Conservation (phyloP, 2,113 vertebrate species). For the Scomber japonicus region DNA sequence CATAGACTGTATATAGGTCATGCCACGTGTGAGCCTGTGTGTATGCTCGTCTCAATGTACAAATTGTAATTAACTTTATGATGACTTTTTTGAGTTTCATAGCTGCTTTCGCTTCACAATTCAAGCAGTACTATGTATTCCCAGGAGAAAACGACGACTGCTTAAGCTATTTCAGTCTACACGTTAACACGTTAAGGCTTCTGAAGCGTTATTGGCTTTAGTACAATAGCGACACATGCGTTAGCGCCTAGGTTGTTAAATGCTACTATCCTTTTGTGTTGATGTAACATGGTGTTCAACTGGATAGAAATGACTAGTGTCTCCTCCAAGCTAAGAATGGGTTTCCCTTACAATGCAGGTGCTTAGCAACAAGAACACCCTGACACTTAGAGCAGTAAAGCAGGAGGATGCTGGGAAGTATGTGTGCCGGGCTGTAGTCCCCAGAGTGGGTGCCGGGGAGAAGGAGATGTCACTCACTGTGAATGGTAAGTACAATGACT, state of each 20-base stretch:
- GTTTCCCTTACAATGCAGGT: conserved; percentile 82
- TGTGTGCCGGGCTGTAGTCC: conserved; percentile 92
- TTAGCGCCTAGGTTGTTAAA: background rate
- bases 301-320: conserved; percentile 1
- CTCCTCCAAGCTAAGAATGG: conserved; percentile 16
- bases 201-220: no score
- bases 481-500: conserved; percentile 85
- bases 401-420: conserved; percentile 95
- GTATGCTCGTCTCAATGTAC: no score
- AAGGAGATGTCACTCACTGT: conserved; percentile 92
- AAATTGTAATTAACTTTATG: no score
- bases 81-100: no score
- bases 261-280: background rate
- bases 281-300: conserved; percentile 8
- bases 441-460: conserved; percentile 91
- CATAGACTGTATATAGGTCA: no score
- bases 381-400: conserved; percentile 90
- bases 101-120: no score
- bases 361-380: conserved; percentile 93
- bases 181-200: no score
- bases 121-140: no score
- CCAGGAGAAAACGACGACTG: no score
- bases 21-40: no score
- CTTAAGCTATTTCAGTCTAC: no score
- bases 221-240: no score